Conservation (phyloP, 2,113 vertebrate species). For the Nettapus auritus region DNA sequence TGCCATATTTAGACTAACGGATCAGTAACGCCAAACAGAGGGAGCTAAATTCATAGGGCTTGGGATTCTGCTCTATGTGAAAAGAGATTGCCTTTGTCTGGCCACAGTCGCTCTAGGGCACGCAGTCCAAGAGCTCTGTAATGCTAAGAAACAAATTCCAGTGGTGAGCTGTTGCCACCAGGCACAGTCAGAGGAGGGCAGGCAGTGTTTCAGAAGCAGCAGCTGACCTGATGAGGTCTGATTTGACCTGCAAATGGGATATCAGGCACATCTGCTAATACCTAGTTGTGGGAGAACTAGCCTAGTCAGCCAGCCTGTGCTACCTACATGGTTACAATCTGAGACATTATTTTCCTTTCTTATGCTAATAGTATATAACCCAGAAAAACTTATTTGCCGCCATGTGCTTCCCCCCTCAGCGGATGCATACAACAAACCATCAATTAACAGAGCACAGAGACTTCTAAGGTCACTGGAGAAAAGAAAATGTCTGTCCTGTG, state of each 20-base stretch:
- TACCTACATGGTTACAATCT: neutral
- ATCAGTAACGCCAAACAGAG: slow-evolving; percentile 69
- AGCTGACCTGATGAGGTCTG: neutral
- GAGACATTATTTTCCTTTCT: neutral
- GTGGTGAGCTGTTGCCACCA: neutral
- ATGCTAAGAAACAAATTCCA: neutral
- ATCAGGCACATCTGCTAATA: neutral
- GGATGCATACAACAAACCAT: neutral
- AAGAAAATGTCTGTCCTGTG: neutral
- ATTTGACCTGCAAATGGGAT: neutral
- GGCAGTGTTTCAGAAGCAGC: neutral
- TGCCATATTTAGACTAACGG: slow-evolving; percentile 77
- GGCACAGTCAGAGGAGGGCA: neutral
- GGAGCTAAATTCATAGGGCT: slow-evolving; percentile 63
- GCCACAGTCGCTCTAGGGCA: slow-evolving; percentile 55
- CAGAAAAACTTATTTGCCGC: neutral
- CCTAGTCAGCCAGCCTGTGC: neutral
- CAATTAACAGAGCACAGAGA: neutral
- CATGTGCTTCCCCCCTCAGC: neutral
- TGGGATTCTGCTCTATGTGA: slow-evolving; percentile 62
- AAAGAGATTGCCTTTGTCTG: slow-evolving; percentile 65
- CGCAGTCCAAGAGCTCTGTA: neutral
- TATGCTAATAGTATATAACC: neutral
- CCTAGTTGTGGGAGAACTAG: neutral
- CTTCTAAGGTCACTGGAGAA: slow-evolving; percentile 14